phyloP scores from a whole-genome alignment of 2,797 vertebrate species.

The Aphelocoma californica region DNA sequence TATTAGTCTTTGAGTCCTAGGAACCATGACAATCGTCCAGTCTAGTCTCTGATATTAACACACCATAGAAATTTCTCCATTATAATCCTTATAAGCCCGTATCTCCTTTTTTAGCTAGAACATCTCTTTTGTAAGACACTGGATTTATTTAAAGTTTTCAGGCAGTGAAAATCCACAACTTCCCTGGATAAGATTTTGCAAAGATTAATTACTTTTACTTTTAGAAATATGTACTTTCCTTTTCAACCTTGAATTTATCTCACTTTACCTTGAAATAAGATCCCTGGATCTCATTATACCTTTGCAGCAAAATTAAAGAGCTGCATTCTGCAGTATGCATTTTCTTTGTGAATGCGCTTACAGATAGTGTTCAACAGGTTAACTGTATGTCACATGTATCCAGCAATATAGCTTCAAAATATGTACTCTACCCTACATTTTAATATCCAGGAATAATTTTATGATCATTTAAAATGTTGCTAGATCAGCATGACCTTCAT shows the following conservation, averaged over 20 bases:
- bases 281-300: background rate
- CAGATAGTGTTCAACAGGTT: background rate
- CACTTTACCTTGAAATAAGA: conserved; percentile 28
- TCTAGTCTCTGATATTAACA: background rate
- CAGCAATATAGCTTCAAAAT: background rate
- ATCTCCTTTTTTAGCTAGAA: background rate
- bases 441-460: background rate
- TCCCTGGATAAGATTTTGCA: background rate
- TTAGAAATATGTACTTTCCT: background rate
- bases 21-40: background rate
- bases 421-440: background rate
- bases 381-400: background rate
- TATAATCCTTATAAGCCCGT: background rate
- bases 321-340: background rate
- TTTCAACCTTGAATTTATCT: conserved; percentile 31
- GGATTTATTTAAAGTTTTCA: conserved; percentile 16
- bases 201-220: conserved; percentile 39
- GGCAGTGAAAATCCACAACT: background rate
- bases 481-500: background rate
- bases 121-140: background rate
- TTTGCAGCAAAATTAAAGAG: conserved; percentile 4
- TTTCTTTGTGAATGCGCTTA: background rate
- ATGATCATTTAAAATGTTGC: background rate
- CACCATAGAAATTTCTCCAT: background rate
- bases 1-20: background rate